A percentile compares a stretch with the other conserved stretches of the same genome.
phyloP scores from a whole-genome alignment of 2,888 invertebrate species.

The Celastrina argiolus region DNA sequence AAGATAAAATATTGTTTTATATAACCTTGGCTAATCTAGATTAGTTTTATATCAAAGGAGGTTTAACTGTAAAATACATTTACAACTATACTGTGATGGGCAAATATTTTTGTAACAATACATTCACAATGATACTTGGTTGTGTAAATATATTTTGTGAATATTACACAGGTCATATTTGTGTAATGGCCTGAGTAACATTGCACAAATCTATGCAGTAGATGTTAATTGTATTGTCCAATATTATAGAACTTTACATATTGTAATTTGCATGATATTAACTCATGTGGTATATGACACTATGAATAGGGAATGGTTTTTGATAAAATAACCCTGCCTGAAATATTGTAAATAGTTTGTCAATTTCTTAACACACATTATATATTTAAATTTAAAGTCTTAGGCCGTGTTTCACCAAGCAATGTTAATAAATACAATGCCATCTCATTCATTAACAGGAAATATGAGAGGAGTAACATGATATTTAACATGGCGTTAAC shows the following conservation, averaged over 20 bases:
- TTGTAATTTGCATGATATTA: neutral
- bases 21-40: neutral
- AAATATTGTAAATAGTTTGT: too few relatives aligned
- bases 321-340: neutral
- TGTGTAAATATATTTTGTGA: slow-evolving; percentile 16
- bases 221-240: slow-evolving; percentile 12
- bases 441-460: too few relatives aligned
- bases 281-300: neutral
- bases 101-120: slow-evolving; percentile 9
- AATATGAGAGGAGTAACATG: too few relatives aligned
- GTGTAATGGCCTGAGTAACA: neutral
- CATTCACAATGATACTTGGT: slow-evolving; percentile 2
- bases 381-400: too few relatives aligned
- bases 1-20: slow-evolving; percentile 9
- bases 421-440: too few relatives aligned
- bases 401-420: too few relatives aligned
- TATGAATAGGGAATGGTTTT: neutral
- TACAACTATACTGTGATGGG: neutral
- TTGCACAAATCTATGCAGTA: neutral
- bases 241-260: neutral
- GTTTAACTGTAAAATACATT: neutral
- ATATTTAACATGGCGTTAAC: too few relatives aligned
- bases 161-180: neutral
- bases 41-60: neutral
- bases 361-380: too few relatives aligned